phyloP scores from a whole-genome alignment of 2,797 vertebrate species.

The Cetoscarus ocellatus region DNA sequence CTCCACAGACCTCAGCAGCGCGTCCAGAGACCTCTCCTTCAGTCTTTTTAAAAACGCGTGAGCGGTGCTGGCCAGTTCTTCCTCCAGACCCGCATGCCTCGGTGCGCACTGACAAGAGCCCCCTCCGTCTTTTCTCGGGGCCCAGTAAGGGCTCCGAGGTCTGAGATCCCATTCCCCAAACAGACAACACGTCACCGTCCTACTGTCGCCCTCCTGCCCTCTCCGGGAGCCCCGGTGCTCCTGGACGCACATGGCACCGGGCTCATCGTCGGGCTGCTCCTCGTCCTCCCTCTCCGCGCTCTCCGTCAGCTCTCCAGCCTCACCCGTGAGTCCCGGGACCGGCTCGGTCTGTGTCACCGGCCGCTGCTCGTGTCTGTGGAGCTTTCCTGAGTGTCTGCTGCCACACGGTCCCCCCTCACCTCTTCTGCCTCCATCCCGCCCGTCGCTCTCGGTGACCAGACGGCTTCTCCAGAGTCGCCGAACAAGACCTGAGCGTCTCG shows the following conservation, averaged over 20 bases:
- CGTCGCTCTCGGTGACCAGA: constrained; percentile 89
- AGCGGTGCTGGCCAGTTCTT: constrained; percentile 88
- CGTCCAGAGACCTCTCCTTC: constrained; percentile 92
- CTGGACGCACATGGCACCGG: constrained; percentile 79
- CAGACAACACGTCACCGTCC: constrained; percentile 93
- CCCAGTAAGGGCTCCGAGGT: constrained; percentile 68
- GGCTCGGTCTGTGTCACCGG: constrained; percentile 79
- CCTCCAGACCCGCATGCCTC: constrained; percentile 76
- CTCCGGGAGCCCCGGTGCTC: constrained; percentile 72
- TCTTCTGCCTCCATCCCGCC: constrained; percentile 85
- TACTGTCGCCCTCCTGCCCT: constrained; percentile 81
- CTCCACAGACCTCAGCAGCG: constrained; percentile 93
- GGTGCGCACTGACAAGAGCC: constrained; percentile 70
- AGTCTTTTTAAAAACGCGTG: constrained; percentile 92
- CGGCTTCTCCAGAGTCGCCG: constrained; percentile 99
- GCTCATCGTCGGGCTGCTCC: constrained; percentile 77
- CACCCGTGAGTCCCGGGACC: constrained; percentile 71
- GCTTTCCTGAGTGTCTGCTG: constrained; percentile 81
- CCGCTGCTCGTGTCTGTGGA: constrained; percentile 81
- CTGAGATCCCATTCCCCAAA: constrained; percentile 88
- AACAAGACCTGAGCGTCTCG: constrained; percentile 97
- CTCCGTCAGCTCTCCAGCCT: constrained; percentile 63
- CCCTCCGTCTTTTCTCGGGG: constrained; percentile 71
- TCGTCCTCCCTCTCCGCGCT: constrained; percentile 74
- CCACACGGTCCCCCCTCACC: constrained; percentile 76